Conservation (phyloP, 2,113 vertebrate genomes). For the Eulacestoma nigropectus region DNA sequence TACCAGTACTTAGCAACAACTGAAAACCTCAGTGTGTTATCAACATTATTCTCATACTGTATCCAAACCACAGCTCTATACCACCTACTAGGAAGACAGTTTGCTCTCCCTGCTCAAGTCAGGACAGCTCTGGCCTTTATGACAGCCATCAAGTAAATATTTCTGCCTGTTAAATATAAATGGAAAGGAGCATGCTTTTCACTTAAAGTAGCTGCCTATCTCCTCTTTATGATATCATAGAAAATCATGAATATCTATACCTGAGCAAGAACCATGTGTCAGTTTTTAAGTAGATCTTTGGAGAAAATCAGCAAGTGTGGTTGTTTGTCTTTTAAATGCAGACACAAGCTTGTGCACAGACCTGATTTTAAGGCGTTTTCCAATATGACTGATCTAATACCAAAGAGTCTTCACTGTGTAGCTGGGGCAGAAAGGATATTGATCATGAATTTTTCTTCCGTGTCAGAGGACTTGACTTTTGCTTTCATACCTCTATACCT, state of each 20-base stretch:
- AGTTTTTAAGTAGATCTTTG: background rate
- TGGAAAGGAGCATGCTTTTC: background rate
- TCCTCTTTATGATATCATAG: background rate
- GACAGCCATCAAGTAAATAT: background rate
- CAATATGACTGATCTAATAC: background rate
- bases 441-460: rapidly evolving
- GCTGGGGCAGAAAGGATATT: background rate
- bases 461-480: background rate
- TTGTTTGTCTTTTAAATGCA: background rate
- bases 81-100: background rate
- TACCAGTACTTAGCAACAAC: background rate
- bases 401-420: background rate
- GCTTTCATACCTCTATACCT: background rate
- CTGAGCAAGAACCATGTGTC: background rate
- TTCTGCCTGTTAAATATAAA: background rate
- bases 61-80: background rate
- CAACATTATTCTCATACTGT: background rate
- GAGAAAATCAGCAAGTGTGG: background rate
- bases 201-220: background rate
- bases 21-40: background rate
- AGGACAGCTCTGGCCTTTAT: background rate
- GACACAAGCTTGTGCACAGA: background rate
- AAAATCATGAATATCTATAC: background rate
- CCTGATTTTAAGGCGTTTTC: background rate
- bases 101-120: background rate